Base-by-base conservation (phyloP, 2,113 vertebrate genomes). In the Echinops telfairi region DNA sequence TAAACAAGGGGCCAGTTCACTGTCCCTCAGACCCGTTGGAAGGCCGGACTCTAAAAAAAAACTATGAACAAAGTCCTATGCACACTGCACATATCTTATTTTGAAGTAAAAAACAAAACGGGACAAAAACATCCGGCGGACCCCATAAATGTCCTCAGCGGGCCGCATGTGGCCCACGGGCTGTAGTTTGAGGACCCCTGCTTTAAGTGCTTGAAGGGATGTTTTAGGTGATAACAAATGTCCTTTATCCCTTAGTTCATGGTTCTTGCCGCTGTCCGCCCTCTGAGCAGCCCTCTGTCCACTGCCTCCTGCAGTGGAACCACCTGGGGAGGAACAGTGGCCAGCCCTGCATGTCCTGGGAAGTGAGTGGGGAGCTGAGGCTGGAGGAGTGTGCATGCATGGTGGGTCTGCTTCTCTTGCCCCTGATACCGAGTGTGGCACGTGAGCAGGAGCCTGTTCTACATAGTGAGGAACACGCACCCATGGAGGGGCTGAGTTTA, bases 151-250 rank as follows among this genome's bases (percentile, higher is more conserved):
- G 40, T 40, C 40, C 40, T 40, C 7, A 7, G 40, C 7, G 40
- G 40, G 40, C 40, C 40, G 40, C 40, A 40, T 40, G 40, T 40
- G n/a, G n/a, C n/a, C n/a, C n/a, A n/a, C n/a, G n/a, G n/a, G n/a
- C n/a, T n/a, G n/a, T n/a, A n/a, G n/a, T n/a, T n/a, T n/a, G n/a
- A n/a, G n/a, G n/a, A n/a, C n/a, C n/a, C n/a, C n/a, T n/a, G n/a
- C n/a, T n/a, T n/a, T 0, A 16, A 82, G 70, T 16, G 20, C 53
- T 90, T 85, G 25, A 92, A 90, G 93, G 84, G 36, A 77, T 81
- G 36, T 78, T 88, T 96, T 91, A 86, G 84, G 91, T 77, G 9
- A 27, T 82, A 88, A 92, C 81, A 88, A 38, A 71, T 86, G 47
- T 27, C 1, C 3, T 88, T 94, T 89, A 73, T 76, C 81, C 25